phyloP scores from a whole-genome alignment of 2,797 vertebrate genomes.

The Netta rufina region DNA sequence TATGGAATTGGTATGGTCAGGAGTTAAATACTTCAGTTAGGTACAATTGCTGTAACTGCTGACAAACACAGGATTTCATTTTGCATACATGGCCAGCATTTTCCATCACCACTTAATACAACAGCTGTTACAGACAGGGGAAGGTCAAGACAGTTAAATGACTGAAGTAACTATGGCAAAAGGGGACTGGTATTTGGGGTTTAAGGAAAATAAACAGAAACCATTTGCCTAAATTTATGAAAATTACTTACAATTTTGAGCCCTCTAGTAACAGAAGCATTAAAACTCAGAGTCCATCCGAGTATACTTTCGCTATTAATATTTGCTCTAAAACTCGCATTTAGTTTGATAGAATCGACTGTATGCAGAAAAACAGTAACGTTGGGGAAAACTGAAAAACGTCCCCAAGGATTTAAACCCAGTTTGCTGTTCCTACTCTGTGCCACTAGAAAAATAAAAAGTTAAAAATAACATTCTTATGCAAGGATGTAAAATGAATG shows the following conservation, averaged over 20 bases:
- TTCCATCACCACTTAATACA: background rate
- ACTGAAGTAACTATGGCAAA: background rate
- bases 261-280: background rate
- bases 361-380: background rate
- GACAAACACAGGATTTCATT: background rate
- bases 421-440: background rate
- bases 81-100: accelerated
- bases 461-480: background rate
- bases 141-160: background rate
- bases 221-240: background rate
- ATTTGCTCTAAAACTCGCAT: background rate
- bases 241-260: background rate
- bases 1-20: accelerated
- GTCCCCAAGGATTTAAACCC: background rate
- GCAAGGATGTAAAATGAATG: background rate
- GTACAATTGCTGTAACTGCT: background rate
- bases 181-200: background rate
- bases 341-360: background rate
- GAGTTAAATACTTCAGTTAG: background rate
- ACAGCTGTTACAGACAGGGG: background rate
- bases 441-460: background rate
- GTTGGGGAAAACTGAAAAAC: background rate
- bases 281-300: background rate
- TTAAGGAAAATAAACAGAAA: background rate
- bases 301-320: accelerated